Conservation (phyloP, 2,888 invertebrate species). For the Xylota sylvarum region DNA sequence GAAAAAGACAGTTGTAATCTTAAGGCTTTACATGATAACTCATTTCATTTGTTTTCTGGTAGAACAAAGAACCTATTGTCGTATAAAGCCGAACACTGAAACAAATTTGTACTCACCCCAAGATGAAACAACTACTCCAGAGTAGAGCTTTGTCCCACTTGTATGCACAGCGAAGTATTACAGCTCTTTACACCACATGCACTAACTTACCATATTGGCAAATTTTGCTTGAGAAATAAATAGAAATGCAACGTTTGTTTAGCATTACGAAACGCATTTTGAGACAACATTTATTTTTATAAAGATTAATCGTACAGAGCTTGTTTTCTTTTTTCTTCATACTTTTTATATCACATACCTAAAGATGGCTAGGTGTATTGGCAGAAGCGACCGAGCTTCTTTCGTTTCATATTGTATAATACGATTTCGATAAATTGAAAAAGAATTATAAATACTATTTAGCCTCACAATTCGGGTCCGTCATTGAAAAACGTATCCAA, state of each 20-base stretch:
- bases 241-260: background rate
- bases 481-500: constrained; percentile 79
- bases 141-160: no score
- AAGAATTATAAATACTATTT: background rate
- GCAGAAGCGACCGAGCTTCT: constrained; percentile 45
- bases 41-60: no score
- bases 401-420: constrained; percentile 23
- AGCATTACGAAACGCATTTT: background rate
- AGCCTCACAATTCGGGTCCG: constrained; percentile 23
- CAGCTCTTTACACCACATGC: no score
- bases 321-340: constrained; percentile 12
- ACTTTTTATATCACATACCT: constrained; percentile 69
- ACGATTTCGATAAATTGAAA: background rate
- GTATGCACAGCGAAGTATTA: no score
- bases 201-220: no score
- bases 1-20: no score
- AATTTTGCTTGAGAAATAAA: background rate
- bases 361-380: constrained; percentile 70
- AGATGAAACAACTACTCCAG: no score
- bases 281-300: constrained; percentile 15
- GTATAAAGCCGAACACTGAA: no score
- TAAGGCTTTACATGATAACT: no score
- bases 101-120: no score
- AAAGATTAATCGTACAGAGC: constrained; percentile 47
- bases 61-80: no score